phyloP scores from a whole-genome alignment of 1,140 invertebrate species.

The Dufourea novaeangliae region DNA sequence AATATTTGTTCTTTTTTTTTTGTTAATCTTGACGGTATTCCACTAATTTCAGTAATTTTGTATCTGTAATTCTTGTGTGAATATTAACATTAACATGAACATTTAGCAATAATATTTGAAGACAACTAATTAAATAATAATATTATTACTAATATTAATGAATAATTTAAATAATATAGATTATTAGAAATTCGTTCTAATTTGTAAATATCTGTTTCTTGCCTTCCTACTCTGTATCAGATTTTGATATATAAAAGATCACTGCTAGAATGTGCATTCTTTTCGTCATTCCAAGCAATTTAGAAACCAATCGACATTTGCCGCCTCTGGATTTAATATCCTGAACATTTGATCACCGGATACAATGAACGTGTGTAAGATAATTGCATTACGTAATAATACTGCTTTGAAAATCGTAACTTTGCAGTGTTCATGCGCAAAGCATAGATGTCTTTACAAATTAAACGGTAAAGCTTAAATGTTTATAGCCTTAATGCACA shows the following conservation, averaged over 20 bases:
- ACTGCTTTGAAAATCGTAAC: slow-evolving; percentile 24
- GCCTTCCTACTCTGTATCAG: not conserved
- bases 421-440: not conserved
- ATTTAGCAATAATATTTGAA: slow-evolving; percentile 4
- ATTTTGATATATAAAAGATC: not conserved
- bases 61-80: slow-evolving; percentile 8
- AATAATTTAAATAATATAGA: slow-evolving; percentile 31
- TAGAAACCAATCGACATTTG: slow-evolving; percentile 28
- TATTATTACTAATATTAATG: slow-evolving; percentile 16
- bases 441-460: not conserved
- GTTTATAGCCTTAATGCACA: slow-evolving; percentile 1
- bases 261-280: not conserved
- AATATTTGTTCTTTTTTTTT: slow-evolving; percentile 12
- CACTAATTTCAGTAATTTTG: too few relatives aligned
- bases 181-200: slow-evolving; percentile 8
- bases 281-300: not conserved
- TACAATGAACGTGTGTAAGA: slow-evolving; percentile 18
- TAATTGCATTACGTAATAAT: slow-evolving; percentile 20
- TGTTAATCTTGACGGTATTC: too few relatives aligned
- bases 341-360: slow-evolving; percentile 41
- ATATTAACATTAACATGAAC: slow-evolving; percentile 6
- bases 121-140: slow-evolving; percentile 22
- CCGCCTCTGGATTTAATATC: slow-evolving; percentile 13
- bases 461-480: not conserved
- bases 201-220: not conserved